Evolutionary conservation across 2,888 invertebrate genomes (phyloP), one percentile per base, ranked within the genome.

Genomic region (Lutraria lutraria): DNA sequence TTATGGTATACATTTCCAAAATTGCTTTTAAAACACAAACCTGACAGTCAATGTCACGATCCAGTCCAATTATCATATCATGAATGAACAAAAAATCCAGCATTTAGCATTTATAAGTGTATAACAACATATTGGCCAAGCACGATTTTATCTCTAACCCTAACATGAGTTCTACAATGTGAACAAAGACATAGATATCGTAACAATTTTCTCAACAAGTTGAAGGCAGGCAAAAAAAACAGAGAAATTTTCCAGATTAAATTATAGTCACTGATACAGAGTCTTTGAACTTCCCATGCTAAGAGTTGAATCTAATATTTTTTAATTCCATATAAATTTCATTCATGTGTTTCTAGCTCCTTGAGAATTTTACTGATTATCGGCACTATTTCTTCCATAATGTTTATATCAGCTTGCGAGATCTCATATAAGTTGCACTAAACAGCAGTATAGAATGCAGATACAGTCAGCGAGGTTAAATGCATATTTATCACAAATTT

Each of bases 31-130:
- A 68, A 68, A 68, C 63, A 68, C 25, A 8, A 43, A 43, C 63
- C 63, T 21, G 63, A 25, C 63, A 25, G 63, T 68, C 2, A 68
- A 68, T 68, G 63, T 34, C 76, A 76, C 31, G 76, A 76, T 76
- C 76, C 13, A 15, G 34, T 76, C 76, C 76, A 76, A 76, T 76
- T 76, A 76, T 4, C 76, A 76, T 76, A 76, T 76, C 76, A 76
- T 34, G 31, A 31, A 76, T 76, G 31, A 76, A 34, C 31, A 12
- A 76, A 76, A 76, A 31, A 76, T 76, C 29, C 76, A 76, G 29
- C 76, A n/a, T 16, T 12, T 16, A 31, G 76, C n/a, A n/a, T n/a
- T n/a, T 76, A 16, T 76, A 31, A 15, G 43, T 43, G 8, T 43
- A 43, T 43, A 43, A 43, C 43, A 43, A 43, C 43, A 8, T 68